These are phyloP conservation scores for Coecobrya sp. DNA, from an alignment of 2,888 invertebrate species.

Conservation along the genomic window DNA sequence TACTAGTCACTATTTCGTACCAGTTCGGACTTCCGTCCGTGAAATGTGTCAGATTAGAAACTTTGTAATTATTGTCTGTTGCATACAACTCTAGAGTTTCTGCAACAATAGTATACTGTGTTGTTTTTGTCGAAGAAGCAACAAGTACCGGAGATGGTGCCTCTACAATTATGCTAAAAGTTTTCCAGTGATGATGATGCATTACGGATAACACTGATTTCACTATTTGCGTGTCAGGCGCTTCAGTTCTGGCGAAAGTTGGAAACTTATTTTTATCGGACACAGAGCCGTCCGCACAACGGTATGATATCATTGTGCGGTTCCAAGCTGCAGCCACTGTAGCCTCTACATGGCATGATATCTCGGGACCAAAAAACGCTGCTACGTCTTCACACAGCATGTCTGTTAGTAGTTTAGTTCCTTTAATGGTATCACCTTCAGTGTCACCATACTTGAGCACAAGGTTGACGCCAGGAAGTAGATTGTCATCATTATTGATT, in stretches of 20 bases:
- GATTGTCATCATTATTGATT: slow-evolving; percentile 90
- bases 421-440: slow-evolving; percentile 93
- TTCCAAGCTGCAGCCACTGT: slow-evolving; percentile 97
- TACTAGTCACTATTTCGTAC: slow-evolving; percentile 95
- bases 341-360: slow-evolving; percentile 97
- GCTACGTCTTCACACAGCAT: slow-evolving; percentile 97
- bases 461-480: slow-evolving; percentile 93
- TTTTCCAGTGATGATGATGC: slow-evolving; percentile 97
- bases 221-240: slow-evolving; percentile 97
- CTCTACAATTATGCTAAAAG: slow-evolving; percentile 96
- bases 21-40: slow-evolving; percentile 92
- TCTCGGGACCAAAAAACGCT: slow-evolving; percentile 98
- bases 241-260: slow-evolving; percentile 97
- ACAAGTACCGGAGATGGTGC: slow-evolving; percentile 73
- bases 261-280: slow-evolving; percentile 91
- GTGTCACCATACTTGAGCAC: slow-evolving; percentile 94
- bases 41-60: slow-evolving; percentile 93
- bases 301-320: slow-evolving; percentile 98
- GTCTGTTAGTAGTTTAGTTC: slow-evolving; percentile 95
- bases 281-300: slow-evolving; percentile 97
- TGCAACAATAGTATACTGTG: slow-evolving; percentile 93
- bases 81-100: slow-evolving; percentile 94
- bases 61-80: slow-evolving; percentile 92
- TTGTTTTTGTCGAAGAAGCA: slow-evolving; percentile 88
- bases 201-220: slow-evolving; percentile 97